phyloP scores from a whole-genome alignment of 2,797 vertebrate species.

The Scolopax bukidnonensis region DNA sequence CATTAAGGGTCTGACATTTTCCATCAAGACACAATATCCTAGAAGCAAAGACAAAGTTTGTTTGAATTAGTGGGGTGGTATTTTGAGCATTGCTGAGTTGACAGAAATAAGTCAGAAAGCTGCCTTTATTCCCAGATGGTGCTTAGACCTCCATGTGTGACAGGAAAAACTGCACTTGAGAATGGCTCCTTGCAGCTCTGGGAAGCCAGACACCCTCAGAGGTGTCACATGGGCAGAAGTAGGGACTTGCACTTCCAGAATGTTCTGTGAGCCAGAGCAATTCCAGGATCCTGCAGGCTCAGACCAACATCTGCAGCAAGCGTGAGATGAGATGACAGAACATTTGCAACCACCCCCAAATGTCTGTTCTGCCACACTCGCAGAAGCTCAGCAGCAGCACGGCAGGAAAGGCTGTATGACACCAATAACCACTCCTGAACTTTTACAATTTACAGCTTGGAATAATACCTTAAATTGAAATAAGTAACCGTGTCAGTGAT shows the following conservation, averaged over 20 bases:
- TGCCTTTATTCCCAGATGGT: neutral
- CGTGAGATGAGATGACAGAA: neutral
- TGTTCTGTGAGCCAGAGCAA: neutral
- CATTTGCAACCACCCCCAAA: neutral
- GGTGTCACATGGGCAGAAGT: neutral
- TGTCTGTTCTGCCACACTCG: neutral
- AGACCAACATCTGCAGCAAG: constrained; percentile 7
- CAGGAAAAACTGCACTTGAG: neutral
- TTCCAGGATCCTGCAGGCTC: neutral
- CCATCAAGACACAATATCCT: neutral
- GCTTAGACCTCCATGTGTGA: neutral
- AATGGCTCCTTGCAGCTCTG: neutral
- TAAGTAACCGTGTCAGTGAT: neutral
- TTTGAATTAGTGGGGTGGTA: neutral
- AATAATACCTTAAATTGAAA: neutral
- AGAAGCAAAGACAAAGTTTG: neutral
- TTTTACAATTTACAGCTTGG: neutral
- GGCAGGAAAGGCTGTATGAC: neutral
- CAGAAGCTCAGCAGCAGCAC: neutral
- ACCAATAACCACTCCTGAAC: neutral
- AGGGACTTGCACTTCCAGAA: neutral
- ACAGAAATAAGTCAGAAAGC: neutral
- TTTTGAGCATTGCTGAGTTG: neutral
- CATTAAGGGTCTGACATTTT: neutral
- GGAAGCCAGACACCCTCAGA: neutral